Conservation (phyloP, 2,113 vertebrate genomes). For the Apistogramma diplotaenia region DNA sequence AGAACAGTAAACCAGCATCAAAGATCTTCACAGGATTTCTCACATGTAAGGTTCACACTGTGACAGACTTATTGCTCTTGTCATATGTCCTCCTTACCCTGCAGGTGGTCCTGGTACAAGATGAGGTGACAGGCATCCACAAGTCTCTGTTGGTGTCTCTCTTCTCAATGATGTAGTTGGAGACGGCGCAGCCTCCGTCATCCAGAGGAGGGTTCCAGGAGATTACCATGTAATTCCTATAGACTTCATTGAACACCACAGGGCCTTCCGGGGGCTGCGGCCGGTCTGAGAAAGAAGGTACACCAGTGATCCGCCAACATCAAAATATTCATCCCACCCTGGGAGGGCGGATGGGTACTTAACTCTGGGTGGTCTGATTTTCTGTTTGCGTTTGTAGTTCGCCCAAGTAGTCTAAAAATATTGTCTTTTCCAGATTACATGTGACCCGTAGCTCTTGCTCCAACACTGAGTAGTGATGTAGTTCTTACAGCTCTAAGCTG, state of each 20-base stretch:
- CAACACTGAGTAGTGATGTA: background rate
- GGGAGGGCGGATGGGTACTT: background rate
- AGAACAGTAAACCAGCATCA: background rate
- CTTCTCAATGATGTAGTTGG: conserved; percentile 97
- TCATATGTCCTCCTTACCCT: conserved; percentile 62
- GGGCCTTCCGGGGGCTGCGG: conserved; percentile 94
- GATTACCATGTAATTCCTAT: conserved; percentile 91
- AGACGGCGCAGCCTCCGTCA: conserved; percentile 93
- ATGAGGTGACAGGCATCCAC: conserved; percentile 95
- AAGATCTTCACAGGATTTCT: background rate
- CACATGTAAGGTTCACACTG: background rate
- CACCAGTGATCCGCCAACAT: background rate
- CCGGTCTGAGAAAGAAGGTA: conserved; percentile 79
- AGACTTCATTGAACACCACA: conserved; percentile 91
- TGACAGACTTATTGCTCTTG: background rate
- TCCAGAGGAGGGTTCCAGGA: conserved; percentile 97
- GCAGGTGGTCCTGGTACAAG: conserved; percentile 89
- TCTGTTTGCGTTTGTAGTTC: background rate
- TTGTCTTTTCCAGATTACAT: background rate
- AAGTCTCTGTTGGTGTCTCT: conserved; percentile 91
- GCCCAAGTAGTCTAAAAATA: background rate
- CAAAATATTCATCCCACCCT: background rate
- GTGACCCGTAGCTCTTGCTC: background rate
- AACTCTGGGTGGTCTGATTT: background rate
- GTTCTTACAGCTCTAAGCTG: background rate